A percentile compares a stretch with the other conserved stretches of the same genome.
These are phyloP conservation scores for Leptoteleia sp. DNA, from an alignment of 1,140 invertebrate species.

Conservation along the genomic window DNA sequence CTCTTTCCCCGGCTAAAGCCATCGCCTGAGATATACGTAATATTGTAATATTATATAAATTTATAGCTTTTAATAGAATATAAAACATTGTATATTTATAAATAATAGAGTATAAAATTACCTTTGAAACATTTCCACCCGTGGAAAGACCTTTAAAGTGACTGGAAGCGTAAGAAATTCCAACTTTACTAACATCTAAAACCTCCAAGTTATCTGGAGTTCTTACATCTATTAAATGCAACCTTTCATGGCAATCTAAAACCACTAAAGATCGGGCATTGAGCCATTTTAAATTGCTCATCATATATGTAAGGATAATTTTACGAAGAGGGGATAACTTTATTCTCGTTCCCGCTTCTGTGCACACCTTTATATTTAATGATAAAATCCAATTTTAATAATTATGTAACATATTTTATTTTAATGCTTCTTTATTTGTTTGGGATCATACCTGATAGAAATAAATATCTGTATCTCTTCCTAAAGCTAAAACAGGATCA, in stretches of 20 bases:
- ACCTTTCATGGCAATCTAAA: conserved; percentile 91
- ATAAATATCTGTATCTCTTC: conserved; percentile 88
- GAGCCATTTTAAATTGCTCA: conserved; percentile 92
- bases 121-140: conserved; percentile 88
- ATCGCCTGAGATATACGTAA: conserved; percentile 83
- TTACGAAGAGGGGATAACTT: conserved; percentile 85
- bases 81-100: not conserved
- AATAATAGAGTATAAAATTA: conserved; percentile 65
- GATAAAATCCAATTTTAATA: not conserved
- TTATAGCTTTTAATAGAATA: not conserved
- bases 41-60: not conserved
- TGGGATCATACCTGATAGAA: conserved; percentile 87
- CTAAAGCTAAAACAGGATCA: conserved; percentile 93
- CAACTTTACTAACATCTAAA: conserved; percentile 90
- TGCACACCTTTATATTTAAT: conserved; percentile 72
- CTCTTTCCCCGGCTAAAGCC: conserved; percentile 89
- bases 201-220: conserved; percentile 92
- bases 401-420: too few relatives aligned
- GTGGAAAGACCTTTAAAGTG: conserved; percentile 93
- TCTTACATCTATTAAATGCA: conserved; percentile 94
- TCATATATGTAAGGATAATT: conserved; percentile 85
- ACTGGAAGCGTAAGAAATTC: conserved; percentile 94
- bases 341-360: conserved; percentile 80
- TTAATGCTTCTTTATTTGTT: too few relatives aligned
- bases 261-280: conserved; percentile 92